Base-by-base conservation (phyloP, 1,140 invertebrate genomes). In the Zaprionus nigranus region DNA sequence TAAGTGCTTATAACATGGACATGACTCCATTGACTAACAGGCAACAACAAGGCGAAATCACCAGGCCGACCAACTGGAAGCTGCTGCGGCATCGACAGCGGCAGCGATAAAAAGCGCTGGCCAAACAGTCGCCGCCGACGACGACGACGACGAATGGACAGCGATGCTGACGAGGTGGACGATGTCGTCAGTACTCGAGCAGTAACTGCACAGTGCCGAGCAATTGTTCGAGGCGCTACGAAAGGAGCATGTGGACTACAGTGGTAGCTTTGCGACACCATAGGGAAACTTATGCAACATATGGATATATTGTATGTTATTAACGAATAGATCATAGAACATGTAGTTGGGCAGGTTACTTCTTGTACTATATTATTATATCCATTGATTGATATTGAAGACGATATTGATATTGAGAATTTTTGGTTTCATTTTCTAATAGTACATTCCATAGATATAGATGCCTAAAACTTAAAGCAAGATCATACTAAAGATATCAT, bases 1-100 rank as follows among this genome's bases (percentile, higher is more conserved):
- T 87, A 87, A 87, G 81, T 84, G 84, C 84, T 90, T 87, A 87
- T 88, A 87, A 87, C 84, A 90, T 87, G 84, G 85, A 87, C 84
- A 87, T 87, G 84, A 90, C 81, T 87, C 84, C 85, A 87, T 87
- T 90, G 84, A 87, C 79, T 74, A 80, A 74, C 84, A 78, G 70
- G 68, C 65, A 65, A 62, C 61, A 65, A 46, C 82, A 67, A 65
- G 36, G 34, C 36, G 49, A 28, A 59, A 61, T 51, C 59, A 68
- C 15, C 15, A 36, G 61, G 58, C 64, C 67, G 63, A 34, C 62
- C 66, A 67, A 36, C 64, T 62, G 38, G 38, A 17, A 43, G 24
- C 49, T 60, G 60, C 62, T 60, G 49, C 68, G 38, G 46, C 28
- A 36, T 49, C 65, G 49, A 56, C 3, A 54, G 53, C 75, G 49